These are phyloP conservation scores for Podiceps cristatus DNA, from an alignment of 2,113 vertebrate species.

Conservation along the genomic window DNA sequence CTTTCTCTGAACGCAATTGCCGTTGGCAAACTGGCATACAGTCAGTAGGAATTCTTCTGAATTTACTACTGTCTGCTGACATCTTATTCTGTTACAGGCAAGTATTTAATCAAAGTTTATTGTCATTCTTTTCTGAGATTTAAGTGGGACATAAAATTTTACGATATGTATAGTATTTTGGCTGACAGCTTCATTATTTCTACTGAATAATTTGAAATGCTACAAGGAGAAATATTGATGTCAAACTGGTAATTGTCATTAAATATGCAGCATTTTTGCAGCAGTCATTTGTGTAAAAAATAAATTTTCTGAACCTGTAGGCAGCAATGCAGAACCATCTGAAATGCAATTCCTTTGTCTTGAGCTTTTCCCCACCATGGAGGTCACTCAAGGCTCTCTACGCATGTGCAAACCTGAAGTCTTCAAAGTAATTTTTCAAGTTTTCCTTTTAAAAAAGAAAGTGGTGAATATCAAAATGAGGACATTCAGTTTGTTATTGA, in stretches of 20 bases:
- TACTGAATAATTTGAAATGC: conserved; percentile 57
- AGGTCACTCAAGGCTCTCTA: background rate
- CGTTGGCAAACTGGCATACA: conserved; percentile 57
- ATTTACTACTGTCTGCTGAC: conserved; percentile 66
- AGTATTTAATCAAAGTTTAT: conserved; percentile 79
- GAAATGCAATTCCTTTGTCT: background rate
- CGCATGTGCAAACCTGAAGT: background rate
- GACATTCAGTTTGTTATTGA: background rate
- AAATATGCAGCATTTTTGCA: conserved; percentile 55
- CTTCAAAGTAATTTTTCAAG: background rate
- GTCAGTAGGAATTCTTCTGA: conserved; percentile 54
- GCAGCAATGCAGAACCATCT: background rate
- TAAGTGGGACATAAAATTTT: conserved; percentile 79
- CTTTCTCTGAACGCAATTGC: conserved; percentile 42
- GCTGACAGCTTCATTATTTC: conserved; percentile 77
- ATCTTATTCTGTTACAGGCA: conserved; percentile 68
- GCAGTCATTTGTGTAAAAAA: conserved; percentile 43
- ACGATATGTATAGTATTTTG: conserved; percentile 69
- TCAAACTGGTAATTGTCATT: conserved; percentile 65
- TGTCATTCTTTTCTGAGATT: conserved; percentile 77
- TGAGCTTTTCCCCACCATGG: background rate
- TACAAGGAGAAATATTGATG: conserved; percentile 67
- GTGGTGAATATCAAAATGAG: background rate
- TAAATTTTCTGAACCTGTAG: background rate
- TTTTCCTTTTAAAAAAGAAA: background rate